phyloP scores from a whole-genome alignment of 2,113 vertebrate genomes.

The Galemys pyrenaicus region DNA sequence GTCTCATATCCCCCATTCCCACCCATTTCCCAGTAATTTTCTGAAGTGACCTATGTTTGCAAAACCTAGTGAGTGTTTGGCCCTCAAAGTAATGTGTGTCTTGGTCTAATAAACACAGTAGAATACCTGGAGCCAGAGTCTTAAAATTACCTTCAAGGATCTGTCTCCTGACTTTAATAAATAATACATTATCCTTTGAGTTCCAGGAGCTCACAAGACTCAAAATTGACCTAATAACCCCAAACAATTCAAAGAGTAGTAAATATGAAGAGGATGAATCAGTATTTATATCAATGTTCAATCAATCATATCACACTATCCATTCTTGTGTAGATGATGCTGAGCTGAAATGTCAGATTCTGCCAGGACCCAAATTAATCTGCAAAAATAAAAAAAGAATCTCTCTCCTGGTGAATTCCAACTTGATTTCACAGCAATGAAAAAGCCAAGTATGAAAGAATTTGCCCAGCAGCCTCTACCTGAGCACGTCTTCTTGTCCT shows the following conservation, averaged over 20 bases:
- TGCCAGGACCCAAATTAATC: not conserved
- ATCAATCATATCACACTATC: no score
- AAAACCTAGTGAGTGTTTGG: constrained; percentile 11
- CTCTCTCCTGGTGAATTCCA: not conserved
- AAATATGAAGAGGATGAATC: no score
- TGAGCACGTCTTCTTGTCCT: constrained; percentile 92
- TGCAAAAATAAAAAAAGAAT: not conserved
- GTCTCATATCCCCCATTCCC: not conserved
- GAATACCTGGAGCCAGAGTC: not conserved
- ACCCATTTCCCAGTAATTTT: constrained; percentile 33
- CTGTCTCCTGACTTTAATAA: not conserved
- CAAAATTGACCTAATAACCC: no score
- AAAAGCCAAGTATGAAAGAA: not conserved
- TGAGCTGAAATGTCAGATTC: no score
- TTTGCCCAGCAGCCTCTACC: constrained; percentile 40
- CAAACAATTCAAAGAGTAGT: no score
- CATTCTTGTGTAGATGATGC: no score
- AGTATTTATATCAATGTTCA: no score
- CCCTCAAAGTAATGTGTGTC: not conserved
- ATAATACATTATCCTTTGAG: no score
- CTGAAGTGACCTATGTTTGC: constrained; percentile 10
- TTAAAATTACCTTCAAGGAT: not conserved
- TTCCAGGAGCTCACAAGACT: no score
- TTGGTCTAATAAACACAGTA: not conserved
- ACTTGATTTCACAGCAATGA: not conserved